Evolutionary conservation across 2,797 vertebrate genomes (phyloP), one percentile per base, ranked within the genome.

Genomic region (Gallinago stenura): DNA sequence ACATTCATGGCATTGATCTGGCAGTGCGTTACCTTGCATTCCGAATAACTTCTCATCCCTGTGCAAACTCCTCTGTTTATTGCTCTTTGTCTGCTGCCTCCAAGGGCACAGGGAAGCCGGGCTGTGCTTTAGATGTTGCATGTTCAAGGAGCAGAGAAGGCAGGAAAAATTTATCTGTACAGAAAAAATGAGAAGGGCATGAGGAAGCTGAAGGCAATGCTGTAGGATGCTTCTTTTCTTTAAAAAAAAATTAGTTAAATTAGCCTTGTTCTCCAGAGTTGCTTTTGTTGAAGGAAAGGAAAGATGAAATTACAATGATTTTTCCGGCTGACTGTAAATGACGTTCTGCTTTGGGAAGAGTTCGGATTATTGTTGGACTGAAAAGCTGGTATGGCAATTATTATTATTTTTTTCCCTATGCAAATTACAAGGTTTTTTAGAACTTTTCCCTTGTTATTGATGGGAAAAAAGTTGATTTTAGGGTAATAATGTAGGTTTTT

Each of bases 1-100:
- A 39, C 80, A 30, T 76, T 90, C 35, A 12, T 82, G 92, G 60
- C 93, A 87, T 46, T 73, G 95, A 89, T 95, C 73, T 71, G 46
- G 62, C 66, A 48, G 54, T 1, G 54, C 2, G 0, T 83, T 90
- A 43, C 86, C 62, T 87, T 90, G 91, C 93, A 88, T 93, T 79
- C 83, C 61, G 72, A 96, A 43, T 82, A 69, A 56, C 51, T 43
- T 79, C 45, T 64, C n/a, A 12, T 33, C 69, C 53, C 85, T 46
- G 17, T 45, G 48, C 79, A 20, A 28, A 26, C 87, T 85, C 56
- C 64, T 83, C 64, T 90, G 41, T 24, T 81, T 76, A 53, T 53
- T 83, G 76, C 75, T 89, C 87, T 87, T 78, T 58, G 24, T 83
- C 71, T 68, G 76, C 24, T 77, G 75, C 69, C 45, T 84, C 56